Percentiles rank a stretch among this genome's conserved stretches.
Evolutionary conservation across 2,888 invertebrate species (phyloP).

Genomic region (Agrochola litura): DNA sequence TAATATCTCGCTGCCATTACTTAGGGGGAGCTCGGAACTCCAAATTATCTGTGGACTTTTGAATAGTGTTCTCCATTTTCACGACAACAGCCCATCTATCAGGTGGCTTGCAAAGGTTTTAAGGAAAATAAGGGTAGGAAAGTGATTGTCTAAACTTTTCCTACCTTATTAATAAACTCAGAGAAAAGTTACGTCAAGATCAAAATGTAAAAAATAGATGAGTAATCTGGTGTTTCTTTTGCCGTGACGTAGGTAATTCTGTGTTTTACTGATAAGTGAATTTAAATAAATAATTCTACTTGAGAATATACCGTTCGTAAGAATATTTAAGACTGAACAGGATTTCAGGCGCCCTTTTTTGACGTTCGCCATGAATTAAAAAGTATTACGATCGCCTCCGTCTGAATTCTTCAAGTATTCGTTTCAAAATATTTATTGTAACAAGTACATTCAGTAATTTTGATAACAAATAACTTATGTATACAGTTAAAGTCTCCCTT

Average conservation of each 20-base stretch:
- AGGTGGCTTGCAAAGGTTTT: constrained; percentile 20
- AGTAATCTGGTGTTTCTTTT: constrained; percentile 1
- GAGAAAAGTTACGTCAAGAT: constrained; percentile 1
- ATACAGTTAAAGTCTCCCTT: not conserved
- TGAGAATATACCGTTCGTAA: not conserved
- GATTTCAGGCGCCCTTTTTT: not conserved
- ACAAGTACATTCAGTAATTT: not conserved
- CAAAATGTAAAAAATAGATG: constrained; percentile 18
- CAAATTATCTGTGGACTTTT: constrained; percentile 20
- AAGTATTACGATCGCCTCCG: constrained; percentile 4
- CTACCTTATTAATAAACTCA: constrained; percentile 4
- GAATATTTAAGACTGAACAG: constrained; percentile 8
- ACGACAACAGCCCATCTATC: constrained; percentile 2
- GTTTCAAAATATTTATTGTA: constrained; percentile 8
- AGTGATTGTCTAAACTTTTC: constrained; percentile 3
- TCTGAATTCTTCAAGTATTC: constrained; percentile 17
- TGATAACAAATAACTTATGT: not conserved
- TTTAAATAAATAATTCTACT: constrained; percentile 11
- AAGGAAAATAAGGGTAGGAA: constrained; percentile 7
- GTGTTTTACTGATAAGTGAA: not conserved
- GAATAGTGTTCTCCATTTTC: constrained; percentile 6
- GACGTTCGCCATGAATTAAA: not conserved
- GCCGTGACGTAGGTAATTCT: constrained; percentile 11
- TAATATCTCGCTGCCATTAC: constrained; percentile 22
- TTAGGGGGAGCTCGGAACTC: not conserved